These are phyloP conservation scores for Penelope pileata DNA, from an alignment of 2,113 vertebrate genomes.

Conservation along the genomic window DNA sequence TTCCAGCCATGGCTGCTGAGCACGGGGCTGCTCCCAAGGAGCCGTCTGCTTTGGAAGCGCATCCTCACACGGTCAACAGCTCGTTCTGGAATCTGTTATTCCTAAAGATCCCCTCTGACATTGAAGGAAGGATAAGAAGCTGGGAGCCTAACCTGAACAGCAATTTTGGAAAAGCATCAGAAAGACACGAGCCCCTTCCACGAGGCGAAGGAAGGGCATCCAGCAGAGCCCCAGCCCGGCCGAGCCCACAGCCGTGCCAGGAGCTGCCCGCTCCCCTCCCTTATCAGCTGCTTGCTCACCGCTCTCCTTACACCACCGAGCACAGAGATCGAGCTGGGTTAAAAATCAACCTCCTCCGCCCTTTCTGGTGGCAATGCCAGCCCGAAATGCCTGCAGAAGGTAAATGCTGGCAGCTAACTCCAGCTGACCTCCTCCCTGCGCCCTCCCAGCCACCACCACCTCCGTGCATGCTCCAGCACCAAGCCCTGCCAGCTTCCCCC, in stretches of 20 bases:
- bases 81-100: slow-evolving; percentile 50
- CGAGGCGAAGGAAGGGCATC: neutral
- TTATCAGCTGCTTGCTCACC: neutral
- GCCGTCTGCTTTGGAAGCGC: slow-evolving; percentile 37
- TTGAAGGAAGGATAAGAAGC: neutral
- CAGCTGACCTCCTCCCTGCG: neutral
- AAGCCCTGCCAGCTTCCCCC: neutral
- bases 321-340: slow-evolving; percentile 30
- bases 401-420: slow-evolving; percentile 1
- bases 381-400: slow-evolving; percentile 1
- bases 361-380: slow-evolving; percentile 1
- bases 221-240: neutral
- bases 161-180: neutral
- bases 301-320: slow-evolving; percentile 29
- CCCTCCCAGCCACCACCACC: neutral
- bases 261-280: neutral
- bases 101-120: neutral
- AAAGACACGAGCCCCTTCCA: neutral
- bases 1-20: slow-evolving; percentile 33
- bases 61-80: slow-evolving; percentile 42
- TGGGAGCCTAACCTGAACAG: neutral
- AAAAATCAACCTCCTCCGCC: slow-evolving; percentile 63
- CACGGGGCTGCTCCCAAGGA: slow-evolving; percentile 26
- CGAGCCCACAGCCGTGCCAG: neutral
- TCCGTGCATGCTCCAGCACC: neutral